Percentiles rank a stretch among this genome's conserved stretches.
Conservation (phyloP, 2,113 vertebrate species). For the Oreotrochilus melanogaster region DNA sequence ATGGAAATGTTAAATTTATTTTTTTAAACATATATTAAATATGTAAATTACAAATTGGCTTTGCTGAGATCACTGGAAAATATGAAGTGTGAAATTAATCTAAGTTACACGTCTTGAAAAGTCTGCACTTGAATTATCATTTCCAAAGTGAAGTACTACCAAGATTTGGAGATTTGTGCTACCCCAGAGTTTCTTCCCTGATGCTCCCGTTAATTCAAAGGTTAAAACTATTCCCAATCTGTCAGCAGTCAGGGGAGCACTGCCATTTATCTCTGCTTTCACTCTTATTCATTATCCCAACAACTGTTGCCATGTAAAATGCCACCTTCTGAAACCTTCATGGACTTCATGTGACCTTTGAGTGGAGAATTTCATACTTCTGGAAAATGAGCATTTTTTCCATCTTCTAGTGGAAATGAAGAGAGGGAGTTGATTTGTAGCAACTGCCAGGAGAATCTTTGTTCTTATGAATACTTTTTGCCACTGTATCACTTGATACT, state of each 20-base stretch:
- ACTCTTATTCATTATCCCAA: not conserved
- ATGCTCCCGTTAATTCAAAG: not conserved
- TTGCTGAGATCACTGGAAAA: not conserved
- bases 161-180: not conserved
- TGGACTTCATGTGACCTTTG: not conserved
- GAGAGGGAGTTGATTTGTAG: not conserved
- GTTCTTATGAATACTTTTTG: not conserved
- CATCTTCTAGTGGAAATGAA: not conserved
- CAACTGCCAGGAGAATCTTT: not conserved
- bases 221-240: not conserved
- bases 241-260: not conserved
- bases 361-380: not conserved
- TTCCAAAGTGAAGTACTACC: not conserved
- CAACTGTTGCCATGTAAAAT: constrained; percentile 18
- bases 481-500: not conserved
- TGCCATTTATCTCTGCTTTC: not conserved
- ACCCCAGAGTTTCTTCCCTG: not conserved
- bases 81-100: not conserved
- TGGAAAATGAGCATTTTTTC: not conserved
- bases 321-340: not conserved
- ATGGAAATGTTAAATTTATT: not conserved
- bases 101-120: not conserved
- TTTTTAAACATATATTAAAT: not conserved
- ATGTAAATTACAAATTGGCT: not conserved
- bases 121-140: not conserved